Evolutionary conservation across 1,140 invertebrate genomes (phyloP).

Genomic region (Bombus cullumanus): DNA sequence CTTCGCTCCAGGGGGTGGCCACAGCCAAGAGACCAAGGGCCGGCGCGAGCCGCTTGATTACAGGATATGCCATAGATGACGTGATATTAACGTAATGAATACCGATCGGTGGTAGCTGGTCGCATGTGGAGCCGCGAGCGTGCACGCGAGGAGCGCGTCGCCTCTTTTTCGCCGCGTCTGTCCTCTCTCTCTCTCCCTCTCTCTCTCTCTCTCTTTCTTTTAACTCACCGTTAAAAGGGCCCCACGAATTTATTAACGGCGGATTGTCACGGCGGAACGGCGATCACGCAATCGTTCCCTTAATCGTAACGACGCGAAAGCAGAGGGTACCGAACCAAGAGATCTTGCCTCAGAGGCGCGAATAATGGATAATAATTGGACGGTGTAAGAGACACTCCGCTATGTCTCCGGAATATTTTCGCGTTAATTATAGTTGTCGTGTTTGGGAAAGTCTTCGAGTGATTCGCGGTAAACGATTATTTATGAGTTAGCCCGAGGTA

Average conservation of each 20-base stretch:
- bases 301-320: conserved; percentile 34
- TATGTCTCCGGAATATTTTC: background rate
- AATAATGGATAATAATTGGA: conserved; percentile 45
- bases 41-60: conserved; percentile 75
- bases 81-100: conserved; percentile 78
- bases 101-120: conserved; percentile 53
- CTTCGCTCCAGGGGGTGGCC: conserved; percentile 66
- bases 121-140: conserved; percentile 11
- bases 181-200: background rate
- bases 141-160: conserved; percentile 23
- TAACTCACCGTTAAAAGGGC: conserved; percentile 2
- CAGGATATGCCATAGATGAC: conserved; percentile 74
- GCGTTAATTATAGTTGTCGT: background rate
- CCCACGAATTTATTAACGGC: conserved; percentile 37
- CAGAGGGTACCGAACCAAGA: background rate
- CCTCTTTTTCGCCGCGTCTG: background rate
- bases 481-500: background rate
- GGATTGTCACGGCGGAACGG: conserved; percentile 33
- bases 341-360: background rate
- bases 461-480: background rate
- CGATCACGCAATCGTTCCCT: conserved; percentile 26
- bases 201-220: background rate
- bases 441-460: background rate
- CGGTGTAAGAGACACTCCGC: background rate
- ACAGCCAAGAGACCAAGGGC: background rate